phyloP scores from a whole-genome alignment of 35 echinoderm and acorn worm species.

The Ptychodera flava region DNA sequence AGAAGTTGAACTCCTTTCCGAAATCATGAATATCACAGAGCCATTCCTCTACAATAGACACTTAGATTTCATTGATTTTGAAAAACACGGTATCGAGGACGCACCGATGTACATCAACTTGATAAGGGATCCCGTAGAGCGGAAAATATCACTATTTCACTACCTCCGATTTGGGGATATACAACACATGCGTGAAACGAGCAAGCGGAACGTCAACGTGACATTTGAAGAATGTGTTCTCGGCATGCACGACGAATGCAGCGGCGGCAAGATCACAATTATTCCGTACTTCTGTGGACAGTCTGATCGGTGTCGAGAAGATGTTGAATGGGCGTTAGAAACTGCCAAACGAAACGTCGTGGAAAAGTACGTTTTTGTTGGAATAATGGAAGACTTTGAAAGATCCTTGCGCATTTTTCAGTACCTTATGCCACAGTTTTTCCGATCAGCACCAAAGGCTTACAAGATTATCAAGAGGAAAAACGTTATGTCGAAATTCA shows the following conservation, averaged over 20 bases:
- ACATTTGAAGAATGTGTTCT: neutral
- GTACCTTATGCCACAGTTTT: neutral
- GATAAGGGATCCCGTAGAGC: neutral
- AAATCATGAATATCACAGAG: neutral
- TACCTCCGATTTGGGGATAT: neutral
- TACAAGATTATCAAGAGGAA: neutral
- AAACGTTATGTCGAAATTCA: neutral
- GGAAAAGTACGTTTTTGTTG: neutral
- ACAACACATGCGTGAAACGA: neutral
- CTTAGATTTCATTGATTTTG: neutral
- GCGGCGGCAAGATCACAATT: neutral
- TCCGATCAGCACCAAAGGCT: neutral
- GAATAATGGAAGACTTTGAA: neutral
- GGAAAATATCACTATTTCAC: neutral
- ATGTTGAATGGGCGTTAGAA: neutral
- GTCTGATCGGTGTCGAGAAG: neutral
- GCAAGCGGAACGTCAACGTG: neutral
- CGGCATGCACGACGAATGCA: neutral
- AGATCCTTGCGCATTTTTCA: neutral
- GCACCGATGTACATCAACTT: neutral
- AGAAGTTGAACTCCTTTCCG: neutral
- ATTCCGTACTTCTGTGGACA: neutral
- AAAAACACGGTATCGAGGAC: neutral
- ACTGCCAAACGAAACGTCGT: neutral
- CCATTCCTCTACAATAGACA: neutral